Base-by-base conservation (phyloP, 2,797 vertebrate genomes). In the Mastacembelus armatus region DNA sequence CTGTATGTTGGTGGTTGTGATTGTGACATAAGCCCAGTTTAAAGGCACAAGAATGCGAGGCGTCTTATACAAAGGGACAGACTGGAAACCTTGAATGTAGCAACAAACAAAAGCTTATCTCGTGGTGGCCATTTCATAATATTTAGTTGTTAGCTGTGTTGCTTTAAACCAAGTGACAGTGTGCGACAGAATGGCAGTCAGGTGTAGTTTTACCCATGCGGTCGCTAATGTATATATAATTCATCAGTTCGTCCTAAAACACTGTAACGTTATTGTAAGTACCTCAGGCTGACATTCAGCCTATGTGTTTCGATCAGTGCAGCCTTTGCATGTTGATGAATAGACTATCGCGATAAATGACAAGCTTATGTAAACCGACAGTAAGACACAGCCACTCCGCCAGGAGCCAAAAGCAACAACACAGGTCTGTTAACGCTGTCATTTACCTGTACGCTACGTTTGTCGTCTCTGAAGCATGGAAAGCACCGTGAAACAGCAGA, bases 361-460 rank as follows among this genome's bases (percentile, higher is more conserved):
- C 58, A 66, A 39, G 43, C 29, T n/a, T 7, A 3, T 56, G 27
- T 14, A 52, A 64, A 48, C 44, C 22, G 16, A 38, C n/a, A 24
- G 38, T 55, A 45, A 70, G n/a, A 36, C 22, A 40, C 15, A 47
- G 45, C 15, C 44, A 69, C 48, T 48, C 52, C 63, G 26, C 29
- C 43, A 48, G 7, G 26, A 44, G 16, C 5, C 7, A 26, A 76
- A 55, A 57, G n/a, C 39, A 35, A 51, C 29, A 42, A 47, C 42
- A 32, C 10, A n/a, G n/a, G n/a, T n/a, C 35, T 54, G 38, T 54
- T 43, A 56, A 27, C 9, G 51, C 33, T 38, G 42, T 77, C 3
- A 64, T 85, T 83, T 81, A 94, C 93, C 93, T 94, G 83, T 35
- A 78, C 60, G 71, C 73, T 87, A 79, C 66, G 80, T 74, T 75